phyloP scores from a whole-genome alignment of 2,888 invertebrate genomes.

The Neoscelio sp. region DNA sequence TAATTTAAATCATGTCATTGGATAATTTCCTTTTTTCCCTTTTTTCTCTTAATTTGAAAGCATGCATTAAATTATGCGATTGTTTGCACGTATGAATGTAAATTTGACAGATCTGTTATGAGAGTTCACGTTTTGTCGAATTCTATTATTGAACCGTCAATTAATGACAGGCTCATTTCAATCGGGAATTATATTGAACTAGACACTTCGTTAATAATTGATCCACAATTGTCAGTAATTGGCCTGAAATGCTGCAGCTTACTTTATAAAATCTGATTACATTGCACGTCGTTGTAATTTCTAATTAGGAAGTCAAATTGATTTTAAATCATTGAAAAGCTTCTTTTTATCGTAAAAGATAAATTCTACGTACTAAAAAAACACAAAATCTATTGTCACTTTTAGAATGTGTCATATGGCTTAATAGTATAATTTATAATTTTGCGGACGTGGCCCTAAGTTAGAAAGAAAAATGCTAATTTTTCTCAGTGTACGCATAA shows the following conservation, averaged over 20 bases:
- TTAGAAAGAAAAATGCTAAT: too few species aligned
- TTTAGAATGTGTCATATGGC: too few species aligned
- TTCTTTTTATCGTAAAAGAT: too few species aligned
- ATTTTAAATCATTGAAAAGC: background rate
- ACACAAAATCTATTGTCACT: too few species aligned
- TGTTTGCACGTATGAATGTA: slow-evolving; percentile 15
- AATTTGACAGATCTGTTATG: slow-evolving; percentile 20
- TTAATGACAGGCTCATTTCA: slow-evolving; percentile 37
- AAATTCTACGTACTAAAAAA: too few species aligned
- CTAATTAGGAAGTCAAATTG: slow-evolving; percentile 39
- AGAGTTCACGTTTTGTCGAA: slow-evolving; percentile 39
- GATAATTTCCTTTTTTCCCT: too few species aligned
- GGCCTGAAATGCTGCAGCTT: slow-evolving; percentile 41
- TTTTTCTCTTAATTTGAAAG: too few species aligned
- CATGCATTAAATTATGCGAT: slow-evolving; percentile 4
- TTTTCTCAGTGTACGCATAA: too few species aligned
- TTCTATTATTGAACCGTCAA: slow-evolving; percentile 47
- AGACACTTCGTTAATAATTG: slow-evolving; percentile 61
- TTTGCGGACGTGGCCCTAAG: too few species aligned
- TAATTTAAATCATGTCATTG: too few species aligned
- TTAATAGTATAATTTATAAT: too few species aligned
- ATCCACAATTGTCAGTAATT: slow-evolving; percentile 59
- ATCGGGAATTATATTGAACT: slow-evolving; percentile 41
- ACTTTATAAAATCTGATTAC: slow-evolving; percentile 57
- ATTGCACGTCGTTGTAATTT: slow-evolving; percentile 35